phyloP scores from a whole-genome alignment of 2,113 vertebrate genomes.

The Dermatemys mawii region DNA sequence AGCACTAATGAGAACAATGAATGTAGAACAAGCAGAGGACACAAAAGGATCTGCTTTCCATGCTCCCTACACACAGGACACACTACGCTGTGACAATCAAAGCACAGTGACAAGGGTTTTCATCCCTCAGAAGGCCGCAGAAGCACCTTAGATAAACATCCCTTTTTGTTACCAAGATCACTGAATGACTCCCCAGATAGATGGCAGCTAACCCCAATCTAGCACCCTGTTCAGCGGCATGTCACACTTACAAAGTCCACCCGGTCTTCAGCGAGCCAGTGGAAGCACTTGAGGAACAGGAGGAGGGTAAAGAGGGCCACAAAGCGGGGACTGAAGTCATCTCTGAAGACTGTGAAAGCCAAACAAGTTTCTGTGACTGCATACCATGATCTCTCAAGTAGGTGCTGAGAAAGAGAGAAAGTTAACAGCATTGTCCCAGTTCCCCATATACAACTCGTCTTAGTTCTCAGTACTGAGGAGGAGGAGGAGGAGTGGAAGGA shows the following conservation, averaged over 20 bases:
- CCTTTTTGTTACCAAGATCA: not conserved
- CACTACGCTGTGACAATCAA: not conserved
- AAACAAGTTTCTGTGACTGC: slow-evolving; percentile 97
- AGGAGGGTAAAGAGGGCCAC: slow-evolving; percentile 97
- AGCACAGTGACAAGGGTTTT: not conserved
- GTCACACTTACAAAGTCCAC: slow-evolving; percentile 92
- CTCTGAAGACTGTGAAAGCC: slow-evolving; percentile 97
- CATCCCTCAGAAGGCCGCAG: not conserved
- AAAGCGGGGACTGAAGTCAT: slow-evolving; percentile 97
- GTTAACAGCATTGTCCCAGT: not conserved
- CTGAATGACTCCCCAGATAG: not conserved
- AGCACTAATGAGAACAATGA: not conserved
- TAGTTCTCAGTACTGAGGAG: not conserved
- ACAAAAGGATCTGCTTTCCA: not conserved
- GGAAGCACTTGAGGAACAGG: slow-evolving; percentile 98
- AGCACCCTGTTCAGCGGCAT: not conserved
- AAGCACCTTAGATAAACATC: not conserved
- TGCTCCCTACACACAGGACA: not conserved
- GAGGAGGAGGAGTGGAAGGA: not conserved
- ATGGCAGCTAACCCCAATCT: not conserved
- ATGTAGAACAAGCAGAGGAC: not conserved
- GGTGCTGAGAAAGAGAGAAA: slow-evolving; percentile 80
- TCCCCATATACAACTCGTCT: not conserved
- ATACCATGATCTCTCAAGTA: slow-evolving; percentile 97
- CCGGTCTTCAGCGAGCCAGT: slow-evolving; percentile 96